Evolutionary conservation across 2,113 vertebrate species (phyloP), one percentile per base, ranked within the genome.

Genomic region (Amphilophus citrinellus): DNA sequence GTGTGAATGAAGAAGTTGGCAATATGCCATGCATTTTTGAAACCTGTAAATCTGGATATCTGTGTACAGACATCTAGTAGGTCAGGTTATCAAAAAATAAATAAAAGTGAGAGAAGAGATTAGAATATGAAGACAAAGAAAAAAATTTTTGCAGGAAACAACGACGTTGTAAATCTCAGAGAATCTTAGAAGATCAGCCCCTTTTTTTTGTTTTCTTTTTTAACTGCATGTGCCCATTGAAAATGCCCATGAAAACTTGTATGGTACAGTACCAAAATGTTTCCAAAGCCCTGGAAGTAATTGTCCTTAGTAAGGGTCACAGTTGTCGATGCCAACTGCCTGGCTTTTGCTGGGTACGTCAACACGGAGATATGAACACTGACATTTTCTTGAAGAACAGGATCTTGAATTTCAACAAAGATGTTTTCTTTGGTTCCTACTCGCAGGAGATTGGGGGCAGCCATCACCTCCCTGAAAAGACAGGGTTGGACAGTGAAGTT

Each of bases 341-440:
- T 80, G 5, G 1, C 30, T 82, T 88, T 88, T 3, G 47, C 65
- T 10, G 95, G 95, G 42, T 89, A 27, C 11, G 86, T 90, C 84
- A n/a, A 77, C 1, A 89, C 92, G 0, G 0, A 3, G 71, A 96
- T 90, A 44, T n/a, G 37, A 10, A 95, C 93, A 0, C 0, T 0
- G 0, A 91, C 0, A 2, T 53, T 5, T 3, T 1, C 0, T 0
- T 65, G 35, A 15, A 13, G 3, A 1, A 1, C 6, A 17, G 87
- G 87, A 59, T 95, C 93, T 78, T 95, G 95, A 32, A 85, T 88
- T 75, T 96, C 94, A 77, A 96, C 85, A 83, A 95, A 93, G n/a
- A 95, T 80, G 0, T 87, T 94, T 88, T 95, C 94, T 13, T 66
- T 13, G 50, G 62, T 82, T 61, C 92, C 92, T 17, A 94, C 78